phyloP scores from a whole-genome alignment of 2,113 vertebrate genomes.

The Rutilus rutilus region DNA sequence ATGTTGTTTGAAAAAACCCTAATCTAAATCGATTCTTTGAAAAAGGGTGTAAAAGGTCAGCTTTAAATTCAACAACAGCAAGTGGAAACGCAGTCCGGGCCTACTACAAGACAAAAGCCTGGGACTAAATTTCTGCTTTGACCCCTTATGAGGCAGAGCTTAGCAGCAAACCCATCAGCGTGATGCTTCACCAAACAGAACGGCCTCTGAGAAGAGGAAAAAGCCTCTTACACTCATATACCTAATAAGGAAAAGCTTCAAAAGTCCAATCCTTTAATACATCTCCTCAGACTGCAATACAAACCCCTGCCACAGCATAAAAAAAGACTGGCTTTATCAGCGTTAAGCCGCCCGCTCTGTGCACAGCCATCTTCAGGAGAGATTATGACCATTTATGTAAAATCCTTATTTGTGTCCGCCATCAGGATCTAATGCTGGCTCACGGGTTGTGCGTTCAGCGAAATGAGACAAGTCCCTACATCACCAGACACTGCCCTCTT shows the following conservation, averaged over 20 bases:
- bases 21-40: no score
- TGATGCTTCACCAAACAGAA: background rate
- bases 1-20: no score
- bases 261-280: constrained; percentile 65
- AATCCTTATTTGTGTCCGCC: constrained; percentile 12
- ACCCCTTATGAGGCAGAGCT: background rate
- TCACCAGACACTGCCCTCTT: background rate
- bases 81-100: background rate
- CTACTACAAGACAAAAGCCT: constrained; percentile 27
- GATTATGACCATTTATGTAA: constrained; percentile 49
- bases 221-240: constrained; percentile 47
- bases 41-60: no score
- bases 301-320: background rate
- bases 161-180: background rate
- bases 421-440: background rate
- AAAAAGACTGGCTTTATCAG: constrained; percentile 44
- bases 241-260: constrained; percentile 48
- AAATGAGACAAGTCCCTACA: constrained; percentile 22
- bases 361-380: constrained; percentile 32
- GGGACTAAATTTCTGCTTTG: constrained; percentile 2
- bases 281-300: constrained; percentile 66
- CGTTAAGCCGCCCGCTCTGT: constrained; percentile 12
- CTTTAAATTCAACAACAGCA: background rate
- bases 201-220: background rate
- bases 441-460: background rate